phyloP scores from a whole-genome alignment of 1,140 invertebrate species.

The Drosophila kepulauana region DNA sequence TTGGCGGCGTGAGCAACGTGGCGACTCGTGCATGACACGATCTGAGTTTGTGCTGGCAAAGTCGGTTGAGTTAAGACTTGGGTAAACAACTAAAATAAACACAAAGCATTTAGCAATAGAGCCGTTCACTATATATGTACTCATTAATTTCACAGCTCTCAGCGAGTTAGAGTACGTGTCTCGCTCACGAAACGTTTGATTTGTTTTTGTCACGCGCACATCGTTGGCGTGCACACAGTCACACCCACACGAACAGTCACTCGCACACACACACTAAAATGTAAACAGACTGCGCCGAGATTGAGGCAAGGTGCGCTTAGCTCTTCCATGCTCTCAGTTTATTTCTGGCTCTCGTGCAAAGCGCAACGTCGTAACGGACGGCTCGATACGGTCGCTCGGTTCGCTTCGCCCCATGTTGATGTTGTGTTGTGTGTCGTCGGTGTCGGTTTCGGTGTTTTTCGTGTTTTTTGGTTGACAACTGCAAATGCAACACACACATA shows the following conservation, averaged over 20 bases:
- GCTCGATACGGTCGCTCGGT: conserved; percentile 49
- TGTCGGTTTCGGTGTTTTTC: conserved; percentile 55
- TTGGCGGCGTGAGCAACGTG: conserved; percentile 2
- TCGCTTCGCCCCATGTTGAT: conserved; percentile 31
- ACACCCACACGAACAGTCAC: conserved; percentile 56
- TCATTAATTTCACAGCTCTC: background rate
- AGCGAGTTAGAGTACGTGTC: conserved; percentile 3
- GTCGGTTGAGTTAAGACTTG: background rate
- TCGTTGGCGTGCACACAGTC: conserved; percentile 37
- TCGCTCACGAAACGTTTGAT: conserved; percentile 17
- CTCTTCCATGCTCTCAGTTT: conserved; percentile 75
- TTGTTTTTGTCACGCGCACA: conserved; percentile 47
- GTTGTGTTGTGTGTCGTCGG: conserved; percentile 28
- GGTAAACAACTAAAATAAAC: background rate
- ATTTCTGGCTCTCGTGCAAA: conserved; percentile 82
- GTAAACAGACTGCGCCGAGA: conserved; percentile 67
- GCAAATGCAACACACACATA: conserved; percentile 41
- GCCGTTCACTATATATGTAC: background rate
- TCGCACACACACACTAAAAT: conserved; percentile 23
- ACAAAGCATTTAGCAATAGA: background rate
- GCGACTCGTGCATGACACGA: no score
- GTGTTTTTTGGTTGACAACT: conserved; percentile 64
- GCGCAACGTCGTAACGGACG: conserved; percentile 73
- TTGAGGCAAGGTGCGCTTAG: conserved; percentile 82
- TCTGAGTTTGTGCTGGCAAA: background rate